A percentile compares a stretch with the other conserved stretches of the same genome.
Evolutionary conservation across 1,140 invertebrate genomes (phyloP).

Genomic region (Nasonia vitripennis): DNA sequence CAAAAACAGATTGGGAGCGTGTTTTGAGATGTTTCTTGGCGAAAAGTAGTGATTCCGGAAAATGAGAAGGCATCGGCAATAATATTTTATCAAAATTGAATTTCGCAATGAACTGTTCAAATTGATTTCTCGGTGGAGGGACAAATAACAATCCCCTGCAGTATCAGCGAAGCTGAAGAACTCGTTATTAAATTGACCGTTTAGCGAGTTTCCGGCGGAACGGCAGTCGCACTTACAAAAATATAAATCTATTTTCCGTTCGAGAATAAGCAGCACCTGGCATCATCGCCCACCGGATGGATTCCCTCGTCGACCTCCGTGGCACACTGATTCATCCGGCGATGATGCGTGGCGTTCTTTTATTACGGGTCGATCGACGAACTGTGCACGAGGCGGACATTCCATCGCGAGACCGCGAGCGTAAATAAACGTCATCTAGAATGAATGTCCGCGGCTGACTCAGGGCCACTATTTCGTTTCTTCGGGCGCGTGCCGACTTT

Average conservation of each 20-base stretch:
- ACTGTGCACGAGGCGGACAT: neutral
- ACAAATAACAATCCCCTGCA: too few relatives aligned
- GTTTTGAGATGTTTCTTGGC: too few relatives aligned
- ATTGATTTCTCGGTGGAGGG: too few relatives aligned
- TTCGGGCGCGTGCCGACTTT: neutral
- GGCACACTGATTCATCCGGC: neutral
- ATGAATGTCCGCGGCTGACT: neutral
- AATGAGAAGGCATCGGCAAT: too few relatives aligned
- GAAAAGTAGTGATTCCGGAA: too few relatives aligned
- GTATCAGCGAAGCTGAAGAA: too few relatives aligned
- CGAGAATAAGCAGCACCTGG: neutral
- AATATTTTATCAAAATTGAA: too few relatives aligned
- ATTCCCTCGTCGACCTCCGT: neutral
- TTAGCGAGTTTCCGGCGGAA: neutral
- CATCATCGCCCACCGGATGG: neutral
- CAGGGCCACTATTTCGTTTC: conserved; percentile 12
- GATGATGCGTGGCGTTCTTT: neutral
- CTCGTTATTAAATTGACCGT: too few relatives aligned
- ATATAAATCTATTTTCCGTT: conserved; percentile 36
- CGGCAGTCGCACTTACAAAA: conserved; percentile 9
- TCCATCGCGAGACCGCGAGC: neutral
- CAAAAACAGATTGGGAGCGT: too few relatives aligned
- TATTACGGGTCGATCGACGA: neutral
- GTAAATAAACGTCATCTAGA: conserved; percentile 13
- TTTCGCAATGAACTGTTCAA: too few relatives aligned